Conservation (phyloP, 1,140 invertebrate species). For the Pseudomyrmex gracilis region DNA sequence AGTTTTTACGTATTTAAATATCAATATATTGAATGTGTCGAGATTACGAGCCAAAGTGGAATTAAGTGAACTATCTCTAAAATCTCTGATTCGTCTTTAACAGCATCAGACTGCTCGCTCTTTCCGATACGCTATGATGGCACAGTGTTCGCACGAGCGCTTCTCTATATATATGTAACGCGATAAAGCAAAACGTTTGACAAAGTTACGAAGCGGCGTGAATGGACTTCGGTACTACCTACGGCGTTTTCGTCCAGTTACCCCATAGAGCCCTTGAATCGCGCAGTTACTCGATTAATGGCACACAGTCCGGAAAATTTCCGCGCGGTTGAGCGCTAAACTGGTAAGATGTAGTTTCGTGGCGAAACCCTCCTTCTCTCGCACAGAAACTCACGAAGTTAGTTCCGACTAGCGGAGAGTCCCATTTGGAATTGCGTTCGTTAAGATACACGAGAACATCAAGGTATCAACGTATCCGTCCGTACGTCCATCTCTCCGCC, state of each 20-base stretch:
- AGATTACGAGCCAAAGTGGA: neutral
- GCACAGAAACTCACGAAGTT: constrained; percentile 36
- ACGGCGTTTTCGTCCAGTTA: constrained; percentile 17
- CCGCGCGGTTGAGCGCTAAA: constrained; percentile 48
- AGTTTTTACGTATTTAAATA: neutral
- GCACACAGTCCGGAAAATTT: constrained; percentile 50
- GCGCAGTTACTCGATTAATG: constrained; percentile 50
- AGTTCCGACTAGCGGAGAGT: constrained; percentile 22
- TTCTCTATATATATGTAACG: neutral
- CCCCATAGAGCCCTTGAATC: constrained; percentile 42
- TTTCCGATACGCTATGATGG: neutral
- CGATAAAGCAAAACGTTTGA: constrained; percentile 31
- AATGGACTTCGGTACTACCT: constrained; percentile 20
- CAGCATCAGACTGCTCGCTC: neutral
- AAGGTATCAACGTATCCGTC: constrained; percentile 31
- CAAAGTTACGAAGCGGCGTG: constrained; percentile 22
- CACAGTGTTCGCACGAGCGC: neutral
- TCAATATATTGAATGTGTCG: neutral
- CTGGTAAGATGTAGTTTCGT: constrained; percentile 47
- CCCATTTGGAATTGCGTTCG: constrained; percentile 43
- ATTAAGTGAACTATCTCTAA: neutral
- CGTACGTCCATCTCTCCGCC: neutral
- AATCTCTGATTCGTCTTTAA: neutral
- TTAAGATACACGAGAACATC: constrained; percentile 48
- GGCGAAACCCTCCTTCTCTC: neutral